Conservation (phyloP, 1,140 invertebrate species). For the Druon quercuslanigerum region DNA sequence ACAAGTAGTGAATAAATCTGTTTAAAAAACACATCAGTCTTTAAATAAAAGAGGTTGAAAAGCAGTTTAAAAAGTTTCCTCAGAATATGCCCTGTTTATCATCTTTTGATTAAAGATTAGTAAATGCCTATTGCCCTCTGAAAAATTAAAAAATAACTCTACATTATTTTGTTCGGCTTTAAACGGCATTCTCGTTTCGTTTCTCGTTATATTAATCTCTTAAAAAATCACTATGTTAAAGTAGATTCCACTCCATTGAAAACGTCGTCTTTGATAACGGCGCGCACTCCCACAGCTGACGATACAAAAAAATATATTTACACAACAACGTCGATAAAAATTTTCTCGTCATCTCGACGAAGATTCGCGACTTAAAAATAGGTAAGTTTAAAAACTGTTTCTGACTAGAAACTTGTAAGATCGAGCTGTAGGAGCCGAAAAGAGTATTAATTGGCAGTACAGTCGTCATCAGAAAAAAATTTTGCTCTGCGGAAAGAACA, state of each 20-base stretch:
- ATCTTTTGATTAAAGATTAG: conserved; percentile 21
- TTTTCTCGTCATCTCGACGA: conserved; percentile 19
- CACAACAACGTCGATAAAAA: conserved; percentile 41
- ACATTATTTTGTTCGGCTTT: conserved; percentile 3
- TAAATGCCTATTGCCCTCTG: conserved; percentile 27
- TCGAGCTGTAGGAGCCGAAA: conserved; percentile 70
- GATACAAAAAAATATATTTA: conserved; percentile 51
- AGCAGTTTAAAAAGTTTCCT: too few relatives aligned
- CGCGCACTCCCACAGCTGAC: conserved; percentile 42
- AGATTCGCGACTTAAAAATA: conserved; percentile 35
- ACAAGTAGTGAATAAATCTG: too few relatives aligned
- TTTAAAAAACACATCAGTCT: too few relatives aligned
- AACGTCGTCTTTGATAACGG: conserved; percentile 41
- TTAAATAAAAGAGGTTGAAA: too few relatives aligned
- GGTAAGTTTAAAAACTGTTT: conserved; percentile 63
- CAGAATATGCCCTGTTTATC: neutral
- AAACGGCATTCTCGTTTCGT: conserved; percentile 1
- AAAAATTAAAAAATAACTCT: conserved; percentile 13
- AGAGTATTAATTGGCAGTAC: conserved; percentile 70
- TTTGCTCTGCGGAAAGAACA: too few relatives aligned
- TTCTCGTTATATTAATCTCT: conserved; percentile 33
- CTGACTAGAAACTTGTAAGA: conserved; percentile 74
- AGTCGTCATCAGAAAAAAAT: conserved; percentile 25
- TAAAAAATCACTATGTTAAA: conserved; percentile 42
- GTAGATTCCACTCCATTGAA: conserved; percentile 34